Base-by-base conservation (phyloP, 2,113 vertebrate genomes). In the Pelvicachromis taeniatus region DNA sequence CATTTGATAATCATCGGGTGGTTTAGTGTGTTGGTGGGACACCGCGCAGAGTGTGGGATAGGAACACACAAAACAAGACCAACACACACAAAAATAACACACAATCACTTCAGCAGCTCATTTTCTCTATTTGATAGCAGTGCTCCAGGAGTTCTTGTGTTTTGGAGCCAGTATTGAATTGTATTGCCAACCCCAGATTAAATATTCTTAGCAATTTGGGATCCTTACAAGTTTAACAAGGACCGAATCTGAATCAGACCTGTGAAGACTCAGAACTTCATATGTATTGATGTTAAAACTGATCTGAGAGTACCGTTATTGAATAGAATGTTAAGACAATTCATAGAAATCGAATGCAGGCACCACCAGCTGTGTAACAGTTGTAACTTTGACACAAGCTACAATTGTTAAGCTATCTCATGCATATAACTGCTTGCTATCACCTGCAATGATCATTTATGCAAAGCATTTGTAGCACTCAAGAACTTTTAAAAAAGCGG, bases 1-100 rank as follows among this genome's bases (percentile, higher is more conserved):
- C 82, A 13, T 85, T 87, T 38, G 91, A 94, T 94, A 91, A 89
- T 78, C 80, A 89, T 94, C 81, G 12, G 84, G 45, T 40, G 77
- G 61, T 90, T 88, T 77, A 26, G 77, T 50, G 58, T 85, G 84
- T 85, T 8, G 83, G 56, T 33, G 53, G 85, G 59, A 79, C 48
- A 16, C 38, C 17, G 26, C n/a, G 35, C 40, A 31, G 63, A 87
- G 82, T 84, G 91, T 89, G 86, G 79, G 90, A 91, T 86, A 89
- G 86, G 23, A 80, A 86, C 73, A 84, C 82, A 85, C 42, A 84
- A 55, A 85, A 52, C 26, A 75, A 85, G 77, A 86, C 77, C 54
- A 52, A 56, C 33, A 6, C 33, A 83, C 79, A 79, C 54, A 80
- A 85, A 78, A 82, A 55, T 83, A 52, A 91, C 70, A 83, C 80